Conservation (phyloP, 1,140 invertebrate genomes). For the Lutraria rhynchaena region DNA sequence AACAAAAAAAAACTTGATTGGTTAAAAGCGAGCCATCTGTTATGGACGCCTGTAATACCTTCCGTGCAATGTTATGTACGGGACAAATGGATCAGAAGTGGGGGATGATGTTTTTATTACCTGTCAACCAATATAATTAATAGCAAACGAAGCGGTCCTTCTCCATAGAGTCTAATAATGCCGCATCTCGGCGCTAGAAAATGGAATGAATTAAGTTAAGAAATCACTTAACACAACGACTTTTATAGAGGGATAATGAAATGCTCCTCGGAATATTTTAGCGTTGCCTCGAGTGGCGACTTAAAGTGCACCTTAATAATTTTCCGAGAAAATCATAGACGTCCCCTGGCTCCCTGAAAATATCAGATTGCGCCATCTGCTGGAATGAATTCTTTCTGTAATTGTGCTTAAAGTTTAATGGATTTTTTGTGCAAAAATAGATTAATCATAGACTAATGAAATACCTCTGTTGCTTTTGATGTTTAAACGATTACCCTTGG, state of each 20-base stretch:
- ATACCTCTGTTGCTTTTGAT: conserved; percentile 26
- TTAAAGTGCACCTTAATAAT: conserved; percentile 22
- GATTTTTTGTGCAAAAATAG: neutral
- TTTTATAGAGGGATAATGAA: conserved; percentile 42
- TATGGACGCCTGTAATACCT: neutral
- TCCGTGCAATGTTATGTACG: conserved; percentile 18
- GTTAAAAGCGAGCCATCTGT: conserved; percentile 38
- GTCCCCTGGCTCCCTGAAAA: neutral
- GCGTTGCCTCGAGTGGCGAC: conserved; percentile 31
- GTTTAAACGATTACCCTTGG: too few species aligned
- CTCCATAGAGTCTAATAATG: conserved; percentile 32
- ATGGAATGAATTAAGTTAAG: conserved; percentile 49
- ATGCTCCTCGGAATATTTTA: conserved; percentile 25
- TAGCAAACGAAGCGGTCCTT: conserved; percentile 21
- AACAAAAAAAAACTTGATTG: conserved; percentile 42
- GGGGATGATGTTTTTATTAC: conserved; percentile 49
- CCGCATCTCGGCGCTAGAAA: conserved; percentile 8
- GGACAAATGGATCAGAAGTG: conserved; percentile 42
- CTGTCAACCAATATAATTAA: conserved; percentile 44
- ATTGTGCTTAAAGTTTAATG: conserved; percentile 16
- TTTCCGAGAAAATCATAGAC: conserved; percentile 6
- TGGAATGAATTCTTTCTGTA: neutral
- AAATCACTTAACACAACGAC: conserved; percentile 45
- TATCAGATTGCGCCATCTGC: conserved; percentile 33
- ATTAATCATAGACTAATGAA: conserved; percentile 28